phyloP scores from a whole-genome alignment of 2,888 invertebrate species.

The Polydrusus pterygomalis region DNA sequence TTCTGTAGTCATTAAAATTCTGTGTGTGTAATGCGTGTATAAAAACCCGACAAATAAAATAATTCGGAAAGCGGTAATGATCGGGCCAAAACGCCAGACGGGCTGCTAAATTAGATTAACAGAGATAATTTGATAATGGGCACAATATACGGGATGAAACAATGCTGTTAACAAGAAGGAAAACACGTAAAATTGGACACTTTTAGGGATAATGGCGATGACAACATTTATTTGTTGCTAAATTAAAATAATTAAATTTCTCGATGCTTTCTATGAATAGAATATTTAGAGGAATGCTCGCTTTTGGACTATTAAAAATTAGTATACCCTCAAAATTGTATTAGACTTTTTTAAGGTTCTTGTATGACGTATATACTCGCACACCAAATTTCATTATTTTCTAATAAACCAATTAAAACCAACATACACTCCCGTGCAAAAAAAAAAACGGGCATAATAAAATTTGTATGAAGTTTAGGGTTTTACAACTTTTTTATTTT shows the following conservation, averaged over 20 bases:
- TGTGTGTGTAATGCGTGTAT: slow-evolving; percentile 15
- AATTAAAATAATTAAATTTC: background rate
- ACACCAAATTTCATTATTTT: too few relatives aligned
- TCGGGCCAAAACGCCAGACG: slow-evolving; percentile 45
- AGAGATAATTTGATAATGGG: slow-evolving; percentile 49
- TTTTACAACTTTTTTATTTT: too few relatives aligned
- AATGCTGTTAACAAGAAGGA: slow-evolving; percentile 43
- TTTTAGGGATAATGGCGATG: background rate
- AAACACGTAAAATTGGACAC: slow-evolving; percentile 38
- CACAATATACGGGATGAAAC: slow-evolving; percentile 44
- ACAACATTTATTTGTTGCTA: background rate
- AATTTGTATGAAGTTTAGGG: too few relatives aligned
- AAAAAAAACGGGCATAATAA: too few relatives aligned
- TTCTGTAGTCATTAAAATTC: slow-evolving; percentile 22
- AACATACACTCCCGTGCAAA: too few relatives aligned
- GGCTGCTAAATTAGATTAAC: slow-evolving; percentile 43
- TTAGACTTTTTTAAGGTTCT: too few relatives aligned
- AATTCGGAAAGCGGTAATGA: slow-evolving; percentile 47
- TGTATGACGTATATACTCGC: too few relatives aligned
- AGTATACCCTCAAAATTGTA: too few relatives aligned
- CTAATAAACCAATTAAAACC: too few relatives aligned
- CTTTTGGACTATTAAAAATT: too few relatives aligned
- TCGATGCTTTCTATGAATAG: background rate
- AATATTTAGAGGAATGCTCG: too few relatives aligned
- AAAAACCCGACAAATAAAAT: slow-evolving; percentile 39